A percentile compares a stretch with the other conserved stretches of the same genome.
Conservation (phyloP, 2,888 invertebrate genomes). For the Trichogramma evanescens region DNA sequence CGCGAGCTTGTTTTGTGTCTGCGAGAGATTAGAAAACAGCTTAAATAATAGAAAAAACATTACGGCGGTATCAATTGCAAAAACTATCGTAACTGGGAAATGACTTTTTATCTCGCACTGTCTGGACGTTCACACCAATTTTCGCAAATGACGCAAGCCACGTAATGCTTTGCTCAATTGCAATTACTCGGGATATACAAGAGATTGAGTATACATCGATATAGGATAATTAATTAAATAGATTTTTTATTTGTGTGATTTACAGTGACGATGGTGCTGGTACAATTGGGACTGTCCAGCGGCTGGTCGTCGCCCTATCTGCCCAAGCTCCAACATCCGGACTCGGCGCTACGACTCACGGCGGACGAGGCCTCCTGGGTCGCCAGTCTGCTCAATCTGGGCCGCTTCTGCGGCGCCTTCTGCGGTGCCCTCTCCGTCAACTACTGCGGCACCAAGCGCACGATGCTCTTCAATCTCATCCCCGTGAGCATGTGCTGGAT, state of each 20-base stretch:
- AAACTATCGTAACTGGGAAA: too few relatives aligned
- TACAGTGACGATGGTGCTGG: constrained; percentile 15
- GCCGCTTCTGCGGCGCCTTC: constrained; percentile 32
- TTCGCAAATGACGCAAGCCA: too few relatives aligned
- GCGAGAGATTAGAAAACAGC: too few relatives aligned
- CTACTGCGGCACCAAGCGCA: constrained; percentile 32
- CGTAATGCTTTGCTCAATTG: too few relatives aligned
- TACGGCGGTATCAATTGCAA: too few relatives aligned
- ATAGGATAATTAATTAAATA: not conserved
- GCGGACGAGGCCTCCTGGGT: constrained; percentile 34
- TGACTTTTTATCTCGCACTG: too few relatives aligned
- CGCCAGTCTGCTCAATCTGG: constrained; percentile 32
- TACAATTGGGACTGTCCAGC: constrained; percentile 16
- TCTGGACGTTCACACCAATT: too few relatives aligned
- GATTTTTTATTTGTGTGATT: not conserved
- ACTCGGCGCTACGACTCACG: constrained; percentile 27
- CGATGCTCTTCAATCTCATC: constrained; percentile 25
- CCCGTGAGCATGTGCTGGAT: constrained; percentile 31
- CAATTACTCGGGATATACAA: too few relatives aligned
- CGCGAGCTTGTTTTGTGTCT: too few relatives aligned
- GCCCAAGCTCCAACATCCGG: constrained; percentile 22
- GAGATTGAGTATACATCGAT: not conserved
- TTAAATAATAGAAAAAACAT: too few relatives aligned
- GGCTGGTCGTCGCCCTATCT: constrained; percentile 38
- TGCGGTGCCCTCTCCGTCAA: constrained; percentile 25